phyloP scores from a whole-genome alignment of 2,113 vertebrate genomes.

The Cariama cristata region DNA sequence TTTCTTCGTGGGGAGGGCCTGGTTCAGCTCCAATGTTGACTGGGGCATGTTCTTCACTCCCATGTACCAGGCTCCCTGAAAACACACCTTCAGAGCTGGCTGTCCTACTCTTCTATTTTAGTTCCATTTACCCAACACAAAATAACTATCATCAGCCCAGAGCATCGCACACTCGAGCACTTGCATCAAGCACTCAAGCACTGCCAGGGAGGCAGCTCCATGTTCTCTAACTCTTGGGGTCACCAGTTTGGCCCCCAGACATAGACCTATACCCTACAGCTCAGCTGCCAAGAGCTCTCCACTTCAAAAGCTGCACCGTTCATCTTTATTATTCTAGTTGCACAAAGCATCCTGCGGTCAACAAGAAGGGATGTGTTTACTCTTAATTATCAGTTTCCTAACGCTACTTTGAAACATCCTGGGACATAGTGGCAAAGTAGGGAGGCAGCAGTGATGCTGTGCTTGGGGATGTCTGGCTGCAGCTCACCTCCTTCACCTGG shows the following conservation, averaged over 20 bases:
- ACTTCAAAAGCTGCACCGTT: neutral
- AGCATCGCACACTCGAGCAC: accelerated
- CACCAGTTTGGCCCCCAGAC: neutral
- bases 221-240: neutral
- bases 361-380: neutral
- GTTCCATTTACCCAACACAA: neutral
- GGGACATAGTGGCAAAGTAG: neutral
- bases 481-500: neutral
- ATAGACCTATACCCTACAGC: neutral
- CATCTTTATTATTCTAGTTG: neutral
- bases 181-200: neutral
- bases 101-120: neutral
- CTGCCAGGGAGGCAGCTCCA: neutral
- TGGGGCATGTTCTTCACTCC: neutral
- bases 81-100: neutral
- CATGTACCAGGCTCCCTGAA: neutral
- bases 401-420: neutral
- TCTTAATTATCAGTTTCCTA: neutral
- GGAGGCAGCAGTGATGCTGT: neutral
- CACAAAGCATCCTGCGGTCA: neutral
- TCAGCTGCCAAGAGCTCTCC: neutral
- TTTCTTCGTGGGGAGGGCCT: neutral
- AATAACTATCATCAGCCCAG: neutral
- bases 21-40: neutral
- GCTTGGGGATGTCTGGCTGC: neutral